phyloP scores from a whole-genome alignment of 2,888 invertebrate species.

The Plebejus argus region DNA sequence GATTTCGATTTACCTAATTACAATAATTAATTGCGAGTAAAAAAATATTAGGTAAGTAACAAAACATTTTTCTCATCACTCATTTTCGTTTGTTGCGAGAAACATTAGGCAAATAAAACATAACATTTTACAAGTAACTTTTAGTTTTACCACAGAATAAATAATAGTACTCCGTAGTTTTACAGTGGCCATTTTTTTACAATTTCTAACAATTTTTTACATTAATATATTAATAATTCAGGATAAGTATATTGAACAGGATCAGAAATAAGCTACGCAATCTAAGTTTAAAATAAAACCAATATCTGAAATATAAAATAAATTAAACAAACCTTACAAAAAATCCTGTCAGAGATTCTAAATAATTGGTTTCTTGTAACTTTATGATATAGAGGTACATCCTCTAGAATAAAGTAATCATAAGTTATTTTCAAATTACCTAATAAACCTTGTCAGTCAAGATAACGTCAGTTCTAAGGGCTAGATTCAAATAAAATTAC shows the following conservation, averaged over 20 bases:
- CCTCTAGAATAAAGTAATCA: neutral
- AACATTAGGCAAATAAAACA: neutral
- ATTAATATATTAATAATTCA: too few relatives aligned
- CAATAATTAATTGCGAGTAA: neutral
- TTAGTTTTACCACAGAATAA: too few relatives aligned
- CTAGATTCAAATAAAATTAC: neutral
- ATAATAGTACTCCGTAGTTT: too few relatives aligned
- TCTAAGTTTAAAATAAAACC: neutral
- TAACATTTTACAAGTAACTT: neutral
- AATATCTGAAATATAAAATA: neutral
- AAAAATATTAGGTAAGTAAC: neutral
- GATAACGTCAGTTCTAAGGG: neutral
- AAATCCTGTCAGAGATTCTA: conserved; percentile 13
- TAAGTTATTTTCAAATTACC: neutral
- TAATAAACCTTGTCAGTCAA: conserved; percentile 5
- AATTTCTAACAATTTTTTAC: too few relatives aligned
- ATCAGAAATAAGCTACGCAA: neutral
- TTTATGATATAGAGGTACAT: too few relatives aligned
- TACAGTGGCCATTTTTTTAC: too few relatives aligned
- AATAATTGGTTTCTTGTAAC: neutral
- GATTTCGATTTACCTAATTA: neutral
- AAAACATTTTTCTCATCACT: neutral
- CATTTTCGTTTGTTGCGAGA: neutral
- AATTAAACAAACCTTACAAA: neutral
- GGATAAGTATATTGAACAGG: too few relatives aligned